Evolutionary conservation across 2,888 invertebrate genomes (phyloP).

Genomic region (Diaphora mendica): DNA sequence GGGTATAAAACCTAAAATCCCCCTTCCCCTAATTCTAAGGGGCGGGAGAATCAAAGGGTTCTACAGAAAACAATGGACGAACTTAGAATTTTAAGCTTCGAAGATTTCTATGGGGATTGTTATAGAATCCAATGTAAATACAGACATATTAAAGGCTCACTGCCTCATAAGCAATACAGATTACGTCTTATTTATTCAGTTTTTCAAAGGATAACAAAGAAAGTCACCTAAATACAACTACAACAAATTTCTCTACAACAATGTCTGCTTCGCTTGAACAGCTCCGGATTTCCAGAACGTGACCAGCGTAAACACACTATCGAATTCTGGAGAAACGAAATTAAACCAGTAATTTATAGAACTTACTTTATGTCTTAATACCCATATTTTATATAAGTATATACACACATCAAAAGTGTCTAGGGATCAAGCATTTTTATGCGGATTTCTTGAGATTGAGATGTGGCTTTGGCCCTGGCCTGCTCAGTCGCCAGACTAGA

Average conservation of each 20-base stretch:
- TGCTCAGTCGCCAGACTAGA: no score
- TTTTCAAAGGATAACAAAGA: not conserved
- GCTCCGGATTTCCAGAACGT: constrained; percentile 9
- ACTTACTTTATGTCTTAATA: not conserved
- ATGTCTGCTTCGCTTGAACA: not conserved
- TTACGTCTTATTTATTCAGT: not conserved
- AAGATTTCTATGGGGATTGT: not conserved
- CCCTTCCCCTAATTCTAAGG: no score
- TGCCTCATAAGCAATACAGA: not conserved
- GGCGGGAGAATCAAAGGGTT: no score
- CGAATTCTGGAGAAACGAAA: not conserved
- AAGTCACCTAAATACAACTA: constrained; percentile 1
- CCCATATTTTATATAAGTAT: no score
- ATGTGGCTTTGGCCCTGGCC: no score
- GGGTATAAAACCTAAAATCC: no score
- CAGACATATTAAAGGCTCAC: not conserved
- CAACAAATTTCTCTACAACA: constrained; percentile 5
- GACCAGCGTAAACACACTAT: constrained; percentile 10
- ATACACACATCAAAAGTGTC: no score
- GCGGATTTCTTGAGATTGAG: no score
- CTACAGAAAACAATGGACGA: no score
- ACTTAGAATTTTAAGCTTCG: no score
- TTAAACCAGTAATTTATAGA: constrained; percentile 7
- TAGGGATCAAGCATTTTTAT: no score
- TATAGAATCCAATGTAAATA: not conserved